Conservation (phyloP, 2,113 vertebrate genomes). For the Emydocephalus ijimae region DNA sequence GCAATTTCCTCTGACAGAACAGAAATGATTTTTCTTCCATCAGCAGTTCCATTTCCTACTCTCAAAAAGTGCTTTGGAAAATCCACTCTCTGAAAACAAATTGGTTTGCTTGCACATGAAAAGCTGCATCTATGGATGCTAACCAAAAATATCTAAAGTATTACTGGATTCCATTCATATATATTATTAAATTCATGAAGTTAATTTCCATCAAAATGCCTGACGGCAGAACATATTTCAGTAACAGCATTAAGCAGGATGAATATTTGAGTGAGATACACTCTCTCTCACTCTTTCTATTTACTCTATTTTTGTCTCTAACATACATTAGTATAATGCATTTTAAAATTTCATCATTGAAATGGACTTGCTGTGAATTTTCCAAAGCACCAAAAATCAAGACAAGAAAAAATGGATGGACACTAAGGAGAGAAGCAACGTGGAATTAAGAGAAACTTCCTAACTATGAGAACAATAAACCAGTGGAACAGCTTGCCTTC, state of each 20-base stretch:
- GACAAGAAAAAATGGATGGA: neutral
- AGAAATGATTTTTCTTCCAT: neutral
- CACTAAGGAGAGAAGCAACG: neutral
- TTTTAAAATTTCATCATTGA: neutral
- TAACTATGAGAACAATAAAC: neutral
- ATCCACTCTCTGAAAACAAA: neutral
- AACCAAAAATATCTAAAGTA: neutral
- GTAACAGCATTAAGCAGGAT: conserved; percentile 6
- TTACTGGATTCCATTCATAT: neutral
- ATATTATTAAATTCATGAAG: neutral
- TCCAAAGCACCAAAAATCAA: neutral
- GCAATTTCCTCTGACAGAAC: neutral
- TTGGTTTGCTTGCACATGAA: neutral
- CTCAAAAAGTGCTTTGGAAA: neutral
- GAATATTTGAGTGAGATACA: conserved; percentile 7
- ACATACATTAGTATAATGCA: neutral
- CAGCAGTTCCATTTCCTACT: neutral
- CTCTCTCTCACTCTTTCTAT: neutral
- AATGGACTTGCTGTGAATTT: neutral
- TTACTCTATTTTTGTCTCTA: neutral
- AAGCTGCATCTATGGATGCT: neutral
- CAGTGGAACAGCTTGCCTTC: neutral
- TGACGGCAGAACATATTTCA: neutral
- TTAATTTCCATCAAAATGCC: neutral
- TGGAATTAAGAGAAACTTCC: neutral